These are phyloP conservation scores for Orussus abietinus DNA, from an alignment of 1,140 invertebrate species.

Conservation along the genomic window DNA sequence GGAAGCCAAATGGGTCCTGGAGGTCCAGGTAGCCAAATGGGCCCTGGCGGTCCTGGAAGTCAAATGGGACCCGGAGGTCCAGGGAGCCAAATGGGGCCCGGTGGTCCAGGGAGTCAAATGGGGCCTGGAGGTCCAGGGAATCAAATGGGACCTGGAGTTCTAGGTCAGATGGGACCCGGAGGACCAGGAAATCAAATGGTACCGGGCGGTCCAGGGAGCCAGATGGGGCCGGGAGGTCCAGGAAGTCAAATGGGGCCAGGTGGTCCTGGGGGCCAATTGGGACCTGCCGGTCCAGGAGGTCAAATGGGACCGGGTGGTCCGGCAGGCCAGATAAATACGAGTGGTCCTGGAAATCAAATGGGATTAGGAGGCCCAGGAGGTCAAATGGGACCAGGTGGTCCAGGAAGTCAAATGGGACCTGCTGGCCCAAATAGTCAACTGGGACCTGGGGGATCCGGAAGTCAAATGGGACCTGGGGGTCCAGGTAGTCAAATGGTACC, in stretches of 20 bases:
- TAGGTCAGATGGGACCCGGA: conserved; percentile 34
- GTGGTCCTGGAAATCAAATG: conserved; percentile 20
- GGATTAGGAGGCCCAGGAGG: conserved; percentile 19
- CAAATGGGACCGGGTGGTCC: conserved; percentile 27
- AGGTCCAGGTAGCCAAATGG: conserved; percentile 21
- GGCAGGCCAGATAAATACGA: conserved; percentile 20
- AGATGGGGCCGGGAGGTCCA: conserved; percentile 14
- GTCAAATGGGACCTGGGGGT: conserved; percentile 20
- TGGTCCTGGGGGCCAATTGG: conserved; percentile 29
- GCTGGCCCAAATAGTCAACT: conserved; percentile 17
- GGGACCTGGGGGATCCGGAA: conserved; percentile 14
- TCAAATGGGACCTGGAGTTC: conserved; percentile 28
- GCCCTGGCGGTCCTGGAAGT: conserved; percentile 17
- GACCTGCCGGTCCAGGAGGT: conserved; percentile 19
- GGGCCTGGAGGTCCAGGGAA: conserved; percentile 22
- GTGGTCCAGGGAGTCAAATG: conserved; percentile 30
- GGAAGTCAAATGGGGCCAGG: too few species aligned
- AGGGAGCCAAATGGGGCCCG: conserved; percentile 23
- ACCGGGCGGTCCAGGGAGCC: conserved; percentile 11
- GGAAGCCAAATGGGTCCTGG: conserved; percentile 23
- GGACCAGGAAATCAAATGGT: conserved; percentile 15
- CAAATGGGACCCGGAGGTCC: conserved; percentile 16
- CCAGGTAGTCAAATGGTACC: too few species aligned
- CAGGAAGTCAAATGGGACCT: conserved; percentile 23
- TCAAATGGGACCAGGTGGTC: conserved; percentile 23